Percentiles rank a stretch among this genome's conserved stretches.
phyloP scores from a whole-genome alignment of 37 sponge, comb jelly and placozoan genomes.

The Beroe forskalii region DNA sequence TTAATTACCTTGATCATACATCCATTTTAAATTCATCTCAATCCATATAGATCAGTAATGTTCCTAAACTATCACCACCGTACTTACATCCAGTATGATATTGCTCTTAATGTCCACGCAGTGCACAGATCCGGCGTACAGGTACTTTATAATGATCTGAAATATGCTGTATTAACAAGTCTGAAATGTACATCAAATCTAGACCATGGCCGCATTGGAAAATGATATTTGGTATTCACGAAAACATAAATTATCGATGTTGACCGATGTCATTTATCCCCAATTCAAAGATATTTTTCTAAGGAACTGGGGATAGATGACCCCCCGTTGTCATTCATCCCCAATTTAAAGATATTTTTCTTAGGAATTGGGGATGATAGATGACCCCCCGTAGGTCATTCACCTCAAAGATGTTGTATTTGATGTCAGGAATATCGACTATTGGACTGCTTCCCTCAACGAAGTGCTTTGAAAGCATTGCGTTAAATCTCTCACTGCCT shows the following conservation, averaged over 20 bases:
- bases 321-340: too few relatives aligned
- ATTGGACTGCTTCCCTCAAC: conserved; percentile 54
- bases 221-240: background rate
- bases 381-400: background rate
- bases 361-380: background rate
- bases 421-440: conserved; percentile 45
- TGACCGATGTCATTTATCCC: too few relatives aligned
- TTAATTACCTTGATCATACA: too few relatives aligned
- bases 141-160: conserved; percentile 61
- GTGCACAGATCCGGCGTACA: conserved; percentile 46
- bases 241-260: too few relatives aligned
- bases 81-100: conserved; percentile 49
- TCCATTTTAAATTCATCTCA: too few relatives aligned
- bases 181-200: background rate
- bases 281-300: too few relatives aligned
- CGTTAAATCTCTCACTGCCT: conserved; percentile 57
- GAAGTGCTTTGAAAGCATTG: conserved; percentile 61
- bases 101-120: conserved; percentile 62
- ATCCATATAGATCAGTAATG: too few relatives aligned
- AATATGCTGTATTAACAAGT: background rate
- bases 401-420: conserved; percentile 59
- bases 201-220: background rate
- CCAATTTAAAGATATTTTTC: too few relatives aligned
- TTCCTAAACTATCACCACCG: too few relatives aligned
- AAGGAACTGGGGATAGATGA: too few relatives aligned